phyloP scores from a whole-genome alignment of 2,888 invertebrate genomes.

The Drosophila rellima region DNA sequence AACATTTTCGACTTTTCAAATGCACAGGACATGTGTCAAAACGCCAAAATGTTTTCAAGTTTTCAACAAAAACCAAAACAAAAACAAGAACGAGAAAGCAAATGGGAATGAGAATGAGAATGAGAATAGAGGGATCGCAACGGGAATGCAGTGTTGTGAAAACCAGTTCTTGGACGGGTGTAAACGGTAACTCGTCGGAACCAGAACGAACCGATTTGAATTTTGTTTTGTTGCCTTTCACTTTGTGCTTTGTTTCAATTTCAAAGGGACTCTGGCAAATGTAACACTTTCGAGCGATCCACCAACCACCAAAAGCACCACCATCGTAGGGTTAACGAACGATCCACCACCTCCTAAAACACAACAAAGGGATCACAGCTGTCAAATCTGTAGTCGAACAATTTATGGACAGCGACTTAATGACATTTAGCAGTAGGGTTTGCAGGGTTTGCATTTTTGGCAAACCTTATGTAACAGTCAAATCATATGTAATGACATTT shows the following conservation, averaged over 20 bases:
- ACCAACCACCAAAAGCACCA: conserved; percentile 23
- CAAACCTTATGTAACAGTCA: conserved; percentile 24
- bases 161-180: conserved; percentile 52
- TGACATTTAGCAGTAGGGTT: conserved; percentile 26
- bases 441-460: conserved; percentile 13
- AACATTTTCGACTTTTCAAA: conserved; percentile 42
- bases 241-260: not conserved
- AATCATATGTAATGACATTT: conserved; percentile 28
- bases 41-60: conserved; percentile 59
- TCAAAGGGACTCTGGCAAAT: conserved; percentile 25
- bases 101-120: not conserved
- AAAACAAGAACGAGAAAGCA: not conserved
- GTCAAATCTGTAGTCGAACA: conserved; percentile 44
- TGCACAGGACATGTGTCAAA: conserved; percentile 51
- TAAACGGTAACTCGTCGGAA: conserved; percentile 32
- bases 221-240: conserved; percentile 10
- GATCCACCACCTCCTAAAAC: conserved; percentile 20
- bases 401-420: conserved; percentile 47
- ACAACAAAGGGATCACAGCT: conserved; percentile 36
- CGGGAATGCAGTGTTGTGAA: conserved; percentile 21
- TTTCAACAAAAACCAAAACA: conserved; percentile 29
- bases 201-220: conserved; percentile 70
- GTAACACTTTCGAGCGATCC: conserved; percentile 41
- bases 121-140: not conserved
- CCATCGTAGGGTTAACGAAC: conserved; percentile 13